Percentiles rank a stretch among this genome's conserved stretches.
phyloP scores from a whole-genome alignment of 2,888 invertebrate genomes.

The Cheilosia vulpina region DNA sequence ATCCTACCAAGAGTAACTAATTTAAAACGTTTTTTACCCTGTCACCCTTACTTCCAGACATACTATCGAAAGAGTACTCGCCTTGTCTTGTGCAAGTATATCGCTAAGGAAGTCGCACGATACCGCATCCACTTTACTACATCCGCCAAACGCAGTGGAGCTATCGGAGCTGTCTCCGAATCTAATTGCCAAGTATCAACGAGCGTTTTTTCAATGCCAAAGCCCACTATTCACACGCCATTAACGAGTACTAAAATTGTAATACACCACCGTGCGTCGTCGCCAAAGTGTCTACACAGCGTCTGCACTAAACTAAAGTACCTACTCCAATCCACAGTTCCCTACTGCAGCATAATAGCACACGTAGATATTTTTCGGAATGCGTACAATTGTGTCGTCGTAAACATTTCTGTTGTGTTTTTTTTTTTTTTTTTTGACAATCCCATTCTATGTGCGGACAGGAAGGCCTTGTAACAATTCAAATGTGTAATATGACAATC shows the following conservation, averaged over 20 bases:
- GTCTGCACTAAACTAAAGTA: constrained; percentile 17
- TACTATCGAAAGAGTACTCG: neutral
- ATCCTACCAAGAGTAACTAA: too few relatives aligned
- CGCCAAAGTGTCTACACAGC: constrained; percentile 34
- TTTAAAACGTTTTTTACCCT: neutral
- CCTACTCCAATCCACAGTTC: constrained; percentile 8
- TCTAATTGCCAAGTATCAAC: neutral
- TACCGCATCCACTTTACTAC: constrained; percentile 26
- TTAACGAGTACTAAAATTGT: constrained; percentile 22
- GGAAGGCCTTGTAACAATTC: constrained; percentile 73
- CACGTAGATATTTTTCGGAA: constrained; percentile 5
- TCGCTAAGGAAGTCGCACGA: constrained; percentile 16
- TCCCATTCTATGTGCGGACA: constrained; percentile 25
- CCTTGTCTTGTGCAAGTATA: neutral
- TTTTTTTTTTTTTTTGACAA: constrained; percentile 58
- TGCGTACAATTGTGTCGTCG: constrained; percentile 17
- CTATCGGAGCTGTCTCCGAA: constrained; percentile 24
- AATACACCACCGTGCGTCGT: constrained; percentile 13
- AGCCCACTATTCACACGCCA: constrained; percentile 41
- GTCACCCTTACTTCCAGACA: neutral
- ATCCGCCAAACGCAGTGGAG: constrained; percentile 36
- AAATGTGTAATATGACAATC: constrained; percentile 48
- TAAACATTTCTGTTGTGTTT: neutral
- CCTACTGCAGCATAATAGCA: constrained; percentile 9
- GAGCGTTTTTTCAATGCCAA: constrained; percentile 55